Evolutionary conservation across 2,113 vertebrate genomes (phyloP), one percentile per base, ranked within the genome.

Genomic region (Mormyrus lacerda): DNA sequence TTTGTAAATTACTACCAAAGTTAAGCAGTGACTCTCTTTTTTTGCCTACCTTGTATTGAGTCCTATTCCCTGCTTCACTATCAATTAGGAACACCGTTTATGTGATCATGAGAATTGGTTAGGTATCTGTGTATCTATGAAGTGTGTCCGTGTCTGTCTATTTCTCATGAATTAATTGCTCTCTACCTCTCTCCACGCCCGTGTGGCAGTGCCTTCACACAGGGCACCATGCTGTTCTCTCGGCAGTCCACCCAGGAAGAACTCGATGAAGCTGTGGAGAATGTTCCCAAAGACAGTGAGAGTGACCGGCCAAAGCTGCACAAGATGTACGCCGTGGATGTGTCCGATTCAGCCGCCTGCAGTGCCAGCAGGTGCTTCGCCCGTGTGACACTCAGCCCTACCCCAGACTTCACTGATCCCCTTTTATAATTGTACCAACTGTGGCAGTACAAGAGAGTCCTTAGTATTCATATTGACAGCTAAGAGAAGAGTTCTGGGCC

Each of bases 211-310:
- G 97, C 95, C 94, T 96, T 96, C 95, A 97, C 97, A 91, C 97
- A 97, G 95, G 97, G 97, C 94, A 97, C 96, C 93, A 95, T 95
- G 95, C 95, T 97, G 93, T 96, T 96, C 94, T 97, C 96, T 95
- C 96, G 96, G 93, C 97, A 97, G 93, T 97, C 97, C 91, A 97
- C 96, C 87, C 96, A 97, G 96, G 97, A 97, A 94, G 96, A 97
- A 94, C 94, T 95, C 94, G 97, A 97, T 92, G 96, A 94, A 94
- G 94, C 94, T 93, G 94, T 93, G 91, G 97, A 97, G 90, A 90
- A 93, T 91, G 93, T 97, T 93, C 97, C 95, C 95, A 97, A 95
- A 95, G 97, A 96, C 93, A 97, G 97, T 93, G 97, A 97, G 93
- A 95, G 96, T 21, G 92, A 93, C 85, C 96, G 97, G 94, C 96